phyloP scores from a whole-genome alignment of 2,113 vertebrate genomes.

The Aldabrachelys gigantea region DNA sequence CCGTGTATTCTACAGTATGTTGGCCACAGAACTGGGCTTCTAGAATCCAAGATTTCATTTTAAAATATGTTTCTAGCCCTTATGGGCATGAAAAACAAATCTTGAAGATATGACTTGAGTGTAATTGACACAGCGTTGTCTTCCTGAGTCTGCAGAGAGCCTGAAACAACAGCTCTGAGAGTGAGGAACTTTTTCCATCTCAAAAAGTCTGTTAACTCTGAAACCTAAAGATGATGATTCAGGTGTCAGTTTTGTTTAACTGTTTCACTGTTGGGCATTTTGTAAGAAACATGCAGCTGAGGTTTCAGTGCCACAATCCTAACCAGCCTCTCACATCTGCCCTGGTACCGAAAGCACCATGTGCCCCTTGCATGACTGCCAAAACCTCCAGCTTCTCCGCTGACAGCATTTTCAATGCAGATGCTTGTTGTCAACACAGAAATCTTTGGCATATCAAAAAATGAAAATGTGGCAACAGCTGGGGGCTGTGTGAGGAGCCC shows the following conservation, averaged over 20 bases:
- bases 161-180: neutral
- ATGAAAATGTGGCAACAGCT: neutral
- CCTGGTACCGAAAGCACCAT: neutral
- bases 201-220: neutral
- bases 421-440: neutral
- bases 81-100: fast-evolving
- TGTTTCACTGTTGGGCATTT: neutral
- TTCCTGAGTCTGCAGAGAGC: neutral
- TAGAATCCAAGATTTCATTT: neutral
- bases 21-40: neutral
- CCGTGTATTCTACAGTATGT: neutral
- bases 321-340: neutral
- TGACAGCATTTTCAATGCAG: neutral
- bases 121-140: neutral
- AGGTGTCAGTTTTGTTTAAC: neutral
- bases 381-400: neutral
- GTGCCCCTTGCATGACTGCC: neutral
- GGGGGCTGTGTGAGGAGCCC: neutral
- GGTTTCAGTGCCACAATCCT: neutral
- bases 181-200: neutral
- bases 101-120: neutral
- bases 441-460: neutral
- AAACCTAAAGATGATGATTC: neutral
- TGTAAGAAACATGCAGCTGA: neutral
- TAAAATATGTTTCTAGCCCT: neutral